These are phyloP conservation scores for Oithona nana DNA, from an alignment of 2,888 invertebrate species.

Conservation along the genomic window DNA sequence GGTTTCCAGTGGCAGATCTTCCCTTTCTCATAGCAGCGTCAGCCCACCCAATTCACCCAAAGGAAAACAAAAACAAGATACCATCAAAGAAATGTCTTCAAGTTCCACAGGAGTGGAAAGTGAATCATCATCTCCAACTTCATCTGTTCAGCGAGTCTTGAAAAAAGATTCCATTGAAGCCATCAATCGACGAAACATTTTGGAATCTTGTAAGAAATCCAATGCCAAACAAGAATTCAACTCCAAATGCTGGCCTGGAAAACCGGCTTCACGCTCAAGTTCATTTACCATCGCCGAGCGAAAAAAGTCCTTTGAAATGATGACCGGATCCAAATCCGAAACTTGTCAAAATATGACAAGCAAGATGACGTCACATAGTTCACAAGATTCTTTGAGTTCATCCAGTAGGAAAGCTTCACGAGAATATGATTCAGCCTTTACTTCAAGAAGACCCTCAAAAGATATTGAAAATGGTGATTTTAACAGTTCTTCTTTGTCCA, in stretches of 20 bases:
- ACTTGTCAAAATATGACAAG: neutral
- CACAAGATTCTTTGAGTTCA: neutral
- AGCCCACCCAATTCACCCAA: neutral
- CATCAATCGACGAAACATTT: slow-evolving; percentile 63
- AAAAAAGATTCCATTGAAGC: slow-evolving; percentile 63
- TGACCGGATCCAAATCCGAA: neutral
- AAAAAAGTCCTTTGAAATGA: slow-evolving; percentile 12
- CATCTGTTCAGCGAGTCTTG: slow-evolving; percentile 36
- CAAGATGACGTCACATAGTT: neutral
- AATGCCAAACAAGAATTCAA: slow-evolving; percentile 29
- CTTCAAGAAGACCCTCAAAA: neutral
- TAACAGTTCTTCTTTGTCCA: neutral
- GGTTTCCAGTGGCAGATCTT: slow-evolving; percentile 29
- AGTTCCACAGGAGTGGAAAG: neutral
- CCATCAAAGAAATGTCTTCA: neutral
- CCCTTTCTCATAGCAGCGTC: neutral
- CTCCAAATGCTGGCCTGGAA: neutral
- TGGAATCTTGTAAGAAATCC: slow-evolving; percentile 65
- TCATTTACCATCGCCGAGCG: slow-evolving; percentile 13
- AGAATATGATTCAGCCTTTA: neutral
- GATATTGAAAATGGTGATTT: neutral
- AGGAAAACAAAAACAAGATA: neutral
- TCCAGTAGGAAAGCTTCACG: neutral
- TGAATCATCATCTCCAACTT: neutral
- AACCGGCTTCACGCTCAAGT: slow-evolving; percentile 10